Evolutionary conservation across 2,797 vertebrate species (phyloP), one percentile per base, ranked within the genome.

Genomic region (Enteromius thamalakanensis): DNA sequence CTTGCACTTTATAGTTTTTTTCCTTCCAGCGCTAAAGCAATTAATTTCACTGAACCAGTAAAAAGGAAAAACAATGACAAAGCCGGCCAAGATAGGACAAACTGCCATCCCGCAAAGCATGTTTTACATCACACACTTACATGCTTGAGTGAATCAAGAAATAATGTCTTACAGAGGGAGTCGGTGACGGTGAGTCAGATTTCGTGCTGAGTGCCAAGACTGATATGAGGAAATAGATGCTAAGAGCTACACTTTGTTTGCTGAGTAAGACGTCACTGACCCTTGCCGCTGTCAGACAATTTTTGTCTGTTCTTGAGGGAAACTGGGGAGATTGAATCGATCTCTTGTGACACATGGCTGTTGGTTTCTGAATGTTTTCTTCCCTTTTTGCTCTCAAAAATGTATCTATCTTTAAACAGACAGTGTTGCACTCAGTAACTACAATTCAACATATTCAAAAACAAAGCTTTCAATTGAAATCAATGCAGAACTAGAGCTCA

Each of bases 281-380:
- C 90, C 87, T 87, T 85, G 71, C 87, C 84, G 79, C 86, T 58
- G 83, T 80, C 80, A 40, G 79, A 80, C 77, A 87, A 82, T 74
- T 60, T 85, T 84, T 89, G 78, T 84, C 53, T 79, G 37, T 86
- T 37, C 49, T 64, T 60, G 34, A 40, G 21, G 45, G 81, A 71
- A 69, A 0, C 64, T 26, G 74, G 81, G 79, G 87, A 77, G 76
- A 74, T 67, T 53, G 37, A 87, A 90, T 76, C 84, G 78, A 86
- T 84, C 51, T 29, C 1, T 71, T 51, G 34, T 64, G 42, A 58
- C 49, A 53, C n/a, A 40, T 32, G 26, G 26, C 64, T 26, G 76
- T 49, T 0, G 5, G 14, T 37, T 76, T 53, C 51, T 37, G 11
- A 75, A 17, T 29, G 14, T 29, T 71, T 62, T 58, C 6, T 14